Evolutionary conservation across 1,140 invertebrate species (phyloP).

Genomic region (Chlorops oryzae): DNA sequence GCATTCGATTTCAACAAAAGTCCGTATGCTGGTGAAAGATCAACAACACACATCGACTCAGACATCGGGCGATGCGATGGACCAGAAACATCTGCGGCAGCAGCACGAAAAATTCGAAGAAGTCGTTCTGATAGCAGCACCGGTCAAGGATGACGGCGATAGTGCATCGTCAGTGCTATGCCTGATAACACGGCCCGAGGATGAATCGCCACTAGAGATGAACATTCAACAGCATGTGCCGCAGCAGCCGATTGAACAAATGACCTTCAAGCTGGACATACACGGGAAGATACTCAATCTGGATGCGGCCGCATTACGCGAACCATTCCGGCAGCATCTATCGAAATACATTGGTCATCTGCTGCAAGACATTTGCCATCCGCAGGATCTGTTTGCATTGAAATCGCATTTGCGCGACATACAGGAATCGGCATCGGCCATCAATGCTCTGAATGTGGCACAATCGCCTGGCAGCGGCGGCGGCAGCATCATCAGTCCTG

Average conservation of each 20-base stretch:
- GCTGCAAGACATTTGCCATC: slow-evolving; percentile 70
- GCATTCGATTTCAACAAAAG: slow-evolving; percentile 44
- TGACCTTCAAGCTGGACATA: slow-evolving; percentile 84
- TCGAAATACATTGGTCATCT: slow-evolving; percentile 55
- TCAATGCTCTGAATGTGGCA: slow-evolving; percentile 40
- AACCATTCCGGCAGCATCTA: slow-evolving; percentile 59
- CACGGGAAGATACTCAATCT: slow-evolving; percentile 75
- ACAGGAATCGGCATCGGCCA: slow-evolving; percentile 54
- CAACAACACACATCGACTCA: slow-evolving; percentile 48
- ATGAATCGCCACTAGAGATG: slow-evolving; percentile 62
- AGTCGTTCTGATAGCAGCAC: slow-evolving; percentile 53
- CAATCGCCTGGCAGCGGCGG: slow-evolving; percentile 30
- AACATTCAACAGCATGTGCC: slow-evolving; percentile 50
- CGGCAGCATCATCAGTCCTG: slow-evolving; percentile 9
- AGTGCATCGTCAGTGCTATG: slow-evolving; percentile 58
- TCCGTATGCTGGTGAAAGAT: slow-evolving; percentile 77
- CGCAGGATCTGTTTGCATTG: slow-evolving; percentile 65
- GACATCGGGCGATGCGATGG: slow-evolving; percentile 56
- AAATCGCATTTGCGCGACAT: slow-evolving; percentile 70
- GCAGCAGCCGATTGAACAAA: slow-evolving; percentile 69
- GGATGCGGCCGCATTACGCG: slow-evolving; percentile 65
- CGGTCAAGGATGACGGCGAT: slow-evolving; percentile 60
- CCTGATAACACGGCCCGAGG: slow-evolving; percentile 76
- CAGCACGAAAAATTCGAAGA: slow-evolving; percentile 46
- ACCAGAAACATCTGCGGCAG: slow-evolving; percentile 67